Evolutionary conservation across 1,140 invertebrate species (phyloP).

Genomic region (Thereuonema tuberculata): DNA sequence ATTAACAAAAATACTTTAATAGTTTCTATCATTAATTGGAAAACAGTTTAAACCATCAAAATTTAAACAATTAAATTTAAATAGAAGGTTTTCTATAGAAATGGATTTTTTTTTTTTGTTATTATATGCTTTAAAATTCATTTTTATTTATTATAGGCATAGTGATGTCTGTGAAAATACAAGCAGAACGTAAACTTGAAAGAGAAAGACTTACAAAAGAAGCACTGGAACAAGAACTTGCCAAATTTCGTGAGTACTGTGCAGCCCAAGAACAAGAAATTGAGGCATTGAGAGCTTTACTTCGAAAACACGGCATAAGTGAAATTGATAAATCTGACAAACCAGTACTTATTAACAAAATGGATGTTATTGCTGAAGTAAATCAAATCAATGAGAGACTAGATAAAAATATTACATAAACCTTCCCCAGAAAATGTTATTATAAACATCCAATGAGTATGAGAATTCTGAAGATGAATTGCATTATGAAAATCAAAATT

Average conservation of each 20-base stretch:
- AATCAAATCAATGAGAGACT: slow-evolving; percentile 1
- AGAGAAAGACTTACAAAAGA: slow-evolving; percentile 23
- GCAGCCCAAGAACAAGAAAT: slow-evolving; percentile 8
- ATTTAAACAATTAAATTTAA: too few species aligned
- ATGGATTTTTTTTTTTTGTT: too few species aligned
- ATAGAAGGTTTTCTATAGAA: too few species aligned
- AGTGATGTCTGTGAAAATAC: slow-evolving; percentile 30
- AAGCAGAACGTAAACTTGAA: slow-evolving; percentile 28
- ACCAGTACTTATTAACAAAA: neutral
- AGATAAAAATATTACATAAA: neutral
- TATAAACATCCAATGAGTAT: too few species aligned
- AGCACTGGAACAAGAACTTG: slow-evolving; percentile 29
- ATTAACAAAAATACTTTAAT: too few species aligned
- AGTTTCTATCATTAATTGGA: too few species aligned
- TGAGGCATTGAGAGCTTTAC: neutral
- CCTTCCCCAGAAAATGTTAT: neutral
- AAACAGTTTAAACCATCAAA: too few species aligned
- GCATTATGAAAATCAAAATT: too few species aligned
- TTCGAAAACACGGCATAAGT: slow-evolving; percentile 7
- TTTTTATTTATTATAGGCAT: slow-evolving; percentile 25
- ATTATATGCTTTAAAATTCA: too few species aligned
- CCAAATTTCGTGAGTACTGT: slow-evolving; percentile 26
- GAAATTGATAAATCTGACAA: neutral
- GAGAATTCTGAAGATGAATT: too few species aligned
- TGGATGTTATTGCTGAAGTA: slow-evolving; percentile 9